Evolutionary conservation across 2,888 invertebrate genomes (phyloP).

Genomic region (Osedax fenrisi): DNA sequence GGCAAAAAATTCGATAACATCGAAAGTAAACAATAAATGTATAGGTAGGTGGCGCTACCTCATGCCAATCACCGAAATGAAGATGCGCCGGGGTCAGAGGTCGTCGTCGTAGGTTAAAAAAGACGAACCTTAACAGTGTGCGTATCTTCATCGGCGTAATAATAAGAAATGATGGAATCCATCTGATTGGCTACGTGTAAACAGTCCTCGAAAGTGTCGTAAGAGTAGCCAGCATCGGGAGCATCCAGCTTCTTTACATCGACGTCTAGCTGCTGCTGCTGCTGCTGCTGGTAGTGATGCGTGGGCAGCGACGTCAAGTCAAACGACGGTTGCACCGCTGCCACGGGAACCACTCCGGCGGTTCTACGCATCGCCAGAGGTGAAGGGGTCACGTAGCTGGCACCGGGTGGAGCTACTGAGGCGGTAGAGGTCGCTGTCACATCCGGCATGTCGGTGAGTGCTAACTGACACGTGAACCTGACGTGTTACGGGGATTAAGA

Average conservation of each 20-base stretch:
- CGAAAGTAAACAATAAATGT: no score
- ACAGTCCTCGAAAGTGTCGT: constrained; percentile 43
- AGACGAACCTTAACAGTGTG: constrained; percentile 66
- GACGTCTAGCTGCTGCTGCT: constrained; percentile 26
- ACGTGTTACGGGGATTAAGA: neutral
- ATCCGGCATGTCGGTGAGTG: constrained; percentile 55
- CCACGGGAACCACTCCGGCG: neutral
- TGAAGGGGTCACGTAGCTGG: neutral
- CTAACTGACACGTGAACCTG: constrained; percentile 58
- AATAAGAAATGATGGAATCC: constrained; percentile 42
- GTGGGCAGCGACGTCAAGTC: neutral
- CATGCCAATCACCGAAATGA: no score
- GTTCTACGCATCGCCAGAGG: constrained; percentile 29
- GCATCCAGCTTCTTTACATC: neutral
- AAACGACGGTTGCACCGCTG: neutral
- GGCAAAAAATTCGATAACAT: no score
- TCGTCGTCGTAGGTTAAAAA: no score
- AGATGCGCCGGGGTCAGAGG: no score
- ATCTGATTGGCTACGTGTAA: constrained; percentile 41
- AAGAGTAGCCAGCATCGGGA: constrained; percentile 20
- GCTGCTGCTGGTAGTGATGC: constrained; percentile 15
- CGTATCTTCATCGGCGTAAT: constrained; percentile 40
- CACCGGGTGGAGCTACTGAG: neutral
- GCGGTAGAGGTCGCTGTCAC: constrained; percentile 16
- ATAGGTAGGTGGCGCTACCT: no score